phyloP scores from a whole-genome alignment of 37 sponge, comb jelly and placozoan species.

The Ephydatia muelleri region DNA sequence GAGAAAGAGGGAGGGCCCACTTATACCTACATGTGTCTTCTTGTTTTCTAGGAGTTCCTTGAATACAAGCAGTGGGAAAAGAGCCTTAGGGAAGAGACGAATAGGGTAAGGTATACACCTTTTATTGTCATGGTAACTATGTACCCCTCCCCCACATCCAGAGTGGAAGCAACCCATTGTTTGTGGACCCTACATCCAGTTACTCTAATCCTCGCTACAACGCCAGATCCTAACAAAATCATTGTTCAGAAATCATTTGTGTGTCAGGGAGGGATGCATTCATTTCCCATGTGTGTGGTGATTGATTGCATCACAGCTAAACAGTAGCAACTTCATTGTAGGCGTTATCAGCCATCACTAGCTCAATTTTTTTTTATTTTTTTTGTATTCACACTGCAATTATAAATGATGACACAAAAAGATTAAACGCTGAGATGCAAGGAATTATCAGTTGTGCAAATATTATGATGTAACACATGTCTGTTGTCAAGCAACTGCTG shows the following conservation, averaged over 20 bases:
- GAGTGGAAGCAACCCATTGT: conserved; percentile 57
- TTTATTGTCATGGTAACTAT: not conserved
- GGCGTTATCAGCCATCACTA: not conserved
- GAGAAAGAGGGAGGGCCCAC: too few relatives aligned
- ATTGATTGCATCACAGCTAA: too few relatives aligned
- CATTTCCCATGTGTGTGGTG: too few relatives aligned
- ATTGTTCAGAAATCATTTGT: not conserved
- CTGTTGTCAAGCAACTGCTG: not conserved
- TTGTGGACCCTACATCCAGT: conserved; percentile 37
- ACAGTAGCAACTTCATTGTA: too few relatives aligned
- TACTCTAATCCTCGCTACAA: conserved; percentile 51
- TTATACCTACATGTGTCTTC: not conserved
- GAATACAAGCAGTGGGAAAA: conserved; percentile 60
- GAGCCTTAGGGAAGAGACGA: conserved; percentile 27
- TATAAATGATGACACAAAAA: not conserved
- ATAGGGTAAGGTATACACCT: conserved; percentile 11
- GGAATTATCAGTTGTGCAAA: not conserved
- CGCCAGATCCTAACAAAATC: not conserved
- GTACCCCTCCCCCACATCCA: conserved; percentile 4
- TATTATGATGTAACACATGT: not conserved
- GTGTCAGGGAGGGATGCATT: too few relatives aligned
- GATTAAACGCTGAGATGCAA: not conserved
- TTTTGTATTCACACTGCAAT: not conserved
- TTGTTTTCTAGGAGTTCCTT: conserved; percentile 52
- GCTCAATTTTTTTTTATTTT: not conserved